Conservation (phyloP, 1,140 invertebrate genomes). For the Drosophila pallidifrons region DNA sequence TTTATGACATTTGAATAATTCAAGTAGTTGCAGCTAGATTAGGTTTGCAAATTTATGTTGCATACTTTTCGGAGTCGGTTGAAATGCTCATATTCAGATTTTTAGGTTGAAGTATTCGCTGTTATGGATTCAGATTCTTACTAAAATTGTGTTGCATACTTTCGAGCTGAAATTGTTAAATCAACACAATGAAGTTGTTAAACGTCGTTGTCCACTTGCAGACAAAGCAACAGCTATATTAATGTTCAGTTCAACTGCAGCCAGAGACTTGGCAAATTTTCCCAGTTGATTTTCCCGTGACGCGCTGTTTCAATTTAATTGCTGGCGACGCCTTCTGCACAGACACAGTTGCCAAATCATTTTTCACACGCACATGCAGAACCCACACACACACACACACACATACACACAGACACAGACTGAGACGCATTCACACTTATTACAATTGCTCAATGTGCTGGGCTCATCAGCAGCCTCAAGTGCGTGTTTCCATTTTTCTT, state of each 20-base stretch:
- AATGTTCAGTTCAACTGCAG: not conserved
- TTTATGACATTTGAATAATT: slow-evolving; percentile 3
- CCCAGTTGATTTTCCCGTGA: slow-evolving; percentile 34
- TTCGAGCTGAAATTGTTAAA: not conserved
- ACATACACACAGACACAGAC: not conserved
- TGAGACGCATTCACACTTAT: not conserved
- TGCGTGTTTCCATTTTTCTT: slow-evolving; percentile 51
- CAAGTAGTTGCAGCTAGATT: slow-evolving; percentile 1
- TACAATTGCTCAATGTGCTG: slow-evolving; percentile 24
- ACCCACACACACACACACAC: slow-evolving; percentile 20
- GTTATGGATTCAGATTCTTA: no score
- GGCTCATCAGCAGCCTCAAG: slow-evolving; percentile 48
- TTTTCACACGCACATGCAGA: slow-evolving; percentile 55
- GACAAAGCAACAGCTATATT: no score
- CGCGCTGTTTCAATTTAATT: slow-evolving; percentile 37
- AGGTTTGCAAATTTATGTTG: not conserved
- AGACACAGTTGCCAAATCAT: slow-evolving; percentile 52
- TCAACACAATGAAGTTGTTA: slow-evolving; percentile 22
- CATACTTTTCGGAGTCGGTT: not conserved
- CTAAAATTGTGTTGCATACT: slow-evolving; percentile 10
- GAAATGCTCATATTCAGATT: no score
- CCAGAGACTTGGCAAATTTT: slow-evolving; percentile 17
- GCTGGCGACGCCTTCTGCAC: slow-evolving; percentile 24
- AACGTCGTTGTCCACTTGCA: no score
- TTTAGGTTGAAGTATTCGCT: no score